Base-by-base conservation (phyloP, 2,888 invertebrate genomes). In the Platycheirus rosarum region DNA sequence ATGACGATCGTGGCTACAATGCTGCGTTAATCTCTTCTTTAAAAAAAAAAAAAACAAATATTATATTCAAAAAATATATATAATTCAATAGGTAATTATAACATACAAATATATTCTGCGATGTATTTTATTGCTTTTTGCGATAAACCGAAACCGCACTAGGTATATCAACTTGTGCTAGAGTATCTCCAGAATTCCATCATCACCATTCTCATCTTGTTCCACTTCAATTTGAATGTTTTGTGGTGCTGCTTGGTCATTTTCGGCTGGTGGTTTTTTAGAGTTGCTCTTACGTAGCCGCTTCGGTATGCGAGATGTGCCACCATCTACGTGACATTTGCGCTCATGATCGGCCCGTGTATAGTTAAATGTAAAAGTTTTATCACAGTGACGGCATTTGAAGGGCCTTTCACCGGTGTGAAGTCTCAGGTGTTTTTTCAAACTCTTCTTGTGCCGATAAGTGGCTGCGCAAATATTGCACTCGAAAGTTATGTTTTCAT, bases 391-490 rank as follows among this genome's bases (percentile, higher is more conserved):
- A 2, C 65, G 66, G 18, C 85, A 85, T 35, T 65, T 62, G 8
- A 84, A 78, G 0, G 84, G 84, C 29, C 37, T 68, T 29, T 69
- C 51, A 2, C 84, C 85, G 7, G 75, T 79, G 7, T 85, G 85
- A 1, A 68, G 48, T 13, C 29, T 69, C 14, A 85, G 40, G 44
- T 85, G 85, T 29, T 75, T 79, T 20, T 65, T 75, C 29, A 85
- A 55, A 35, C 78, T 73, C 9, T 69, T 79, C 4, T 75, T 74
- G 49, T 84, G 85, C 9, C 85, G 84, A 62, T 79, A 85, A 16
- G 71, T 70, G 2, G 71, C 42, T n/a, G 44, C 53, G 8, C 85
- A 85, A 23, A 84, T 69, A 20, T 84, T 60, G 49, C 85, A 85
- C 44, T 79, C 53, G 14, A 84, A 85, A 3, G 77, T 84, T 35